A percentile compares a stretch with the other conserved stretches of the same genome.
These are phyloP conservation scores for Limnodromus scolopaceus DNA, from an alignment of 2,797 vertebrate genomes.

Conservation along the genomic window DNA sequence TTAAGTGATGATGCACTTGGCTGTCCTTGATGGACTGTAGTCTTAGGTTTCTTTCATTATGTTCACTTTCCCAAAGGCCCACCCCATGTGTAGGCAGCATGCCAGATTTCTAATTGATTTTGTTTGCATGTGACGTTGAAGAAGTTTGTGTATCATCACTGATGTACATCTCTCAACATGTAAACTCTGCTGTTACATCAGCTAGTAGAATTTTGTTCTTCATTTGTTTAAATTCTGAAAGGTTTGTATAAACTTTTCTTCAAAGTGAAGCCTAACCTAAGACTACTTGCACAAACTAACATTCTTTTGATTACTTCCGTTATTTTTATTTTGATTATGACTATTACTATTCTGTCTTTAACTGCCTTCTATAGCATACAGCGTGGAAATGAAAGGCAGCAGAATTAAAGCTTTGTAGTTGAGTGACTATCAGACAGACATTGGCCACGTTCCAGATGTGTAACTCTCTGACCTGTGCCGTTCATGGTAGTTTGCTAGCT, in stretches of 20 bases:
- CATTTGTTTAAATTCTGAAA: not conserved
- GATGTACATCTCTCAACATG: not conserved
- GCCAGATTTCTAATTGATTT: not conserved
- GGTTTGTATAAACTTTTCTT: not conserved
- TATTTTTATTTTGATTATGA: not conserved
- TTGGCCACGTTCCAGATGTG: not conserved
- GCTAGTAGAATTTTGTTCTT: not conserved
- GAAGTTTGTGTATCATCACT: not conserved
- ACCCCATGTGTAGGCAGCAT: not conserved
- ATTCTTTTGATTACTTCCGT: not conserved
- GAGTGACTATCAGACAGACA: not conserved
- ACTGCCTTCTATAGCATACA: not conserved
- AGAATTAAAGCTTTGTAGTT: not conserved
- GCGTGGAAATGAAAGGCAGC: not conserved
- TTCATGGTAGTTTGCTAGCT: not conserved
- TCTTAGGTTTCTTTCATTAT: not conserved
- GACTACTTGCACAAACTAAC: not conserved
- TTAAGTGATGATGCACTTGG: not conserved
- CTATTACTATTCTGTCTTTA: not conserved
- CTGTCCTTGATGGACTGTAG: not conserved
- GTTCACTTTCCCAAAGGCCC: not conserved
- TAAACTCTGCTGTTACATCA: not conserved
- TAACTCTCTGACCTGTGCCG: not conserved
- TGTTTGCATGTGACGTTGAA: not conserved
- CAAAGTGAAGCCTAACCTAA: not conserved